Base-by-base conservation (phyloP, 1,140 invertebrate genomes). In the Zaprionus lachaisei region DNA sequence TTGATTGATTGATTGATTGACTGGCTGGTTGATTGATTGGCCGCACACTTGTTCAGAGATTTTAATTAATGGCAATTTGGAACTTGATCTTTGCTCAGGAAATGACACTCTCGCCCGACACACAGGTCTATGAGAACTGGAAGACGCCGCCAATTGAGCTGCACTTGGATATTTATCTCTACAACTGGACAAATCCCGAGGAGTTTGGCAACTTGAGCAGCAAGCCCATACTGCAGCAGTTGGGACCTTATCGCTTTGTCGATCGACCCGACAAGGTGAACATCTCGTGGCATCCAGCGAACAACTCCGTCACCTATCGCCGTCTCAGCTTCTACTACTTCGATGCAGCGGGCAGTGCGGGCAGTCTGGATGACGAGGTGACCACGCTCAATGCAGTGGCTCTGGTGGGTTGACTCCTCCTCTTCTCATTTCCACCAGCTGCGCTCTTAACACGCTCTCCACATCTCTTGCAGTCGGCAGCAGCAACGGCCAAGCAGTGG, bases 341-440 rank as follows among this genome's bases (percentile, higher is more conserved):
- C 84, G 95, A 96, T 72, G 94, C 93, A 54, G 93, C 94, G 7
- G 93, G 93, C 67, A 98, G 97, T 76, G 95, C 95, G 57, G 97
- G 97, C 1, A 94, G 94, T 12, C 94, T 98, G 14, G 93, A 94
- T 37, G 97, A 98, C 84, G 93, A 94, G 4, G 94, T 98, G 64
- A 96, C 94, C 0, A 97, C 97, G 4, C 92, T 98, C 4, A 98
- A 99, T 92, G 94, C 96, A 7, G 95, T 98, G 9, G 95, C 97
- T 34, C 93, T 97, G 92, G 97, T 98, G 90, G 95, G 95, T 94
- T 20, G 4, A 24, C 20, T 15, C 14, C 20, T 15, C 14, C 1
- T 2, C 15, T 1, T 0, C 1, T 2, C 1, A 34, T 20, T 14
- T 20, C 1, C 2, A 9, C 0, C 14, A 0, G 9, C 20, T n/a